Base-by-base conservation (phyloP, 1,140 invertebrate genomes). In the Magallana angulata region DNA sequence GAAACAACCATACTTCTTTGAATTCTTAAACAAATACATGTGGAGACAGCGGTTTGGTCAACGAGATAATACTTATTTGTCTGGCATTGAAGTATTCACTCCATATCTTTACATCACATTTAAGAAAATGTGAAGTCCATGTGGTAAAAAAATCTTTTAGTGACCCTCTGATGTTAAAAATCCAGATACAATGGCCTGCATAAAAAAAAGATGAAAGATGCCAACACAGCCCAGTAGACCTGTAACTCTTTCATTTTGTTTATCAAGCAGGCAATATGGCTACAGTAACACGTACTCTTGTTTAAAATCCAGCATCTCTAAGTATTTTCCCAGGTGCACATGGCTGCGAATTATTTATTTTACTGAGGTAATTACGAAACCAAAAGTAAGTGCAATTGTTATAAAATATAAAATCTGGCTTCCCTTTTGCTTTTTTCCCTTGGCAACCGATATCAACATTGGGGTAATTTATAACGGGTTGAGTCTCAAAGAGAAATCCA, bases 341-440 rank as follows among this genome's bases (percentile, higher is more conserved):
- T 76, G 18, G 68, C 68, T 30, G 30, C 11, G 68, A 18, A 76
- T 76, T 76, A 76, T 76, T 76, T 76, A 76, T 76, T 76, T 76
- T 76, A 76, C 68, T 76, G 68, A 76, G 68, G 24, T 30, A 76
- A 76, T 76, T 76, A 76, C 68, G 68, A 76, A 76, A 76, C 68
- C 68, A 30, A 76, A 11, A 76, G 24, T 76, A 30, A 76, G 68
- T 76, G 18, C 24, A 76, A 76, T 76, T 76, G 68, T 76, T 76
- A 76, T 76, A 76, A 76, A 76, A 76, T 76, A 76, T 76, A 76
- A 76, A 76, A 76, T 30, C 68, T 76, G 68, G 18, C 18, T 30
- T 76, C 68, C 36, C 36, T 76, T 76, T 76, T 24, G 16, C 18
- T 36, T 76, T 30, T 12, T 76, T 76, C 36, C 68, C 1, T 12